These are phyloP conservation scores for Bradypodion ventrale DNA, from an alignment of 2,797 vertebrate species.

Conservation along the genomic window DNA sequence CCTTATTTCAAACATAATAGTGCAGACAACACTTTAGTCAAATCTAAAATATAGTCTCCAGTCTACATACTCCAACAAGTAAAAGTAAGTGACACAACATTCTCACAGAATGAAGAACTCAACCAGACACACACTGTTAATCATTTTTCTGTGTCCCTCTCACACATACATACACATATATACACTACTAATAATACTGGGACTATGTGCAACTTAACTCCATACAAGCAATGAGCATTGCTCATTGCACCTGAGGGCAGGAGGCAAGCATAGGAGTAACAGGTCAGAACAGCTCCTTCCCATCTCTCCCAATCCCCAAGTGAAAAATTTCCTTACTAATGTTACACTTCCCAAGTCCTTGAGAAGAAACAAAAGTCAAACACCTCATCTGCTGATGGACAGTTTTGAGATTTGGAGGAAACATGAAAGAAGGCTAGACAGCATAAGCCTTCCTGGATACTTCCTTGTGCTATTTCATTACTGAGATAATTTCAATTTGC, in stretches of 20 bases:
- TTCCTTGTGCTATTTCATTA: background rate
- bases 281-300: background rate
- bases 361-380: background rate
- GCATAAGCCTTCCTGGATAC: background rate
- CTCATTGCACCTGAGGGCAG: background rate
- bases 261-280: background rate
- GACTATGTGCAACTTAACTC: background rate
- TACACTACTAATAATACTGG: background rate
- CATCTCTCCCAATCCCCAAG: background rate
- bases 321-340: background rate
- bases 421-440: background rate
- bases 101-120: background rate
- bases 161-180: background rate
- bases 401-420: background rate
- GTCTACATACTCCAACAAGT: background rate
- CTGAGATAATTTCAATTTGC: background rate
- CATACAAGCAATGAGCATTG: background rate
- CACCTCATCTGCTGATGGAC: background rate
- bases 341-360: background rate
- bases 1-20: background rate
- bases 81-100: background rate
- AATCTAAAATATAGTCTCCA: background rate
- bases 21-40: background rate
- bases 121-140: background rate
- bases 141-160: background rate